Base-by-base conservation (phyloP, 2,888 invertebrate species). In the Scelioninae gen. 1 region DNA sequence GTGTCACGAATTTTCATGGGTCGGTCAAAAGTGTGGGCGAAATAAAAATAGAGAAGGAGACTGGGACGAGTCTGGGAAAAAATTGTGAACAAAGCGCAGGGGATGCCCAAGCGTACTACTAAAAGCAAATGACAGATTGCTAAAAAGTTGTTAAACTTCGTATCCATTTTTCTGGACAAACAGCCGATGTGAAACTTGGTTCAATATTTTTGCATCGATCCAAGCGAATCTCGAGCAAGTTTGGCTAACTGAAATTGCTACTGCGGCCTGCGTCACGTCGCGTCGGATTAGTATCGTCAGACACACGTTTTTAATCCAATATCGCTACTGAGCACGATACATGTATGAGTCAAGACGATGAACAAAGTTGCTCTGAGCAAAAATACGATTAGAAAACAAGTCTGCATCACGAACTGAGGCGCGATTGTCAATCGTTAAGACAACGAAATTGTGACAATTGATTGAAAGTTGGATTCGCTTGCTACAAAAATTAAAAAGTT, bases 241-340 rank as follows among this genome's bases (percentile, higher is more conserved):
- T 75, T 34, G 58, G 56, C 38, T 53, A 75, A 81, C 81, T 63
- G 58, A 81, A 75, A 81, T 81, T 81, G 75, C 75, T 71, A 32
- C 58, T 23, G 68, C 68, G 62, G 80, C 49, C n/a, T 69, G 75
- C 65, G 58, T 75, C 69, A 65, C 71, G 69, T 75, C 76, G 51
- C 76, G 45, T 56, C 60, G 71, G 72, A 71, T 76, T 82, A 76
- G 71, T 72, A 71, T 71, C 55, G 47, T 53, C 65, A 31, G 53
- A 58, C 71, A 68, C 81, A 76, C 75, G 81, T 82, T 82, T 82
- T 82, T 82, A 82, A 82, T 82, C 72, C 65, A 76, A 82, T 81
- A 81, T 81, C 38, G 55, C 38, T 16, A n/a, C 32, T 47, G 45
- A 29, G 13, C 38, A 38, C 77, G 53, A 69, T 77, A 68, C 68